A percentile compares a stretch with the other conserved stretches of the same genome.
phyloP scores from a whole-genome alignment of 2,888 invertebrate species.

The Chirona hameri region DNA sequence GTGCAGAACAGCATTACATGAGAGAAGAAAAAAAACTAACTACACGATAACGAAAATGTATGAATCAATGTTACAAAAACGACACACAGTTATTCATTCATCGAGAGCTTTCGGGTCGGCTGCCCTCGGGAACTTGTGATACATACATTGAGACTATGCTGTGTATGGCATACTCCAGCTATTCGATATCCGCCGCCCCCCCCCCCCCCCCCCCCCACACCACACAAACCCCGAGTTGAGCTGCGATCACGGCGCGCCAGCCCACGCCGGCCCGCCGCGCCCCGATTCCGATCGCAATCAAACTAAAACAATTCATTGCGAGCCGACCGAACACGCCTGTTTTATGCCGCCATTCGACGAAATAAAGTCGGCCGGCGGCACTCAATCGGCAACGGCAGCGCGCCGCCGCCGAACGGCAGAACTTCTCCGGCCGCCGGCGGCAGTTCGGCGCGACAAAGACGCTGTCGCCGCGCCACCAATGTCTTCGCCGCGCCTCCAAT shows the following conservation, averaged over 20 bases:
- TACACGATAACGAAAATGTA: too few species aligned
- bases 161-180: too few species aligned
- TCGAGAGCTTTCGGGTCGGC: too few species aligned
- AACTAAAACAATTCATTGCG: background rate
- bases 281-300: background rate
- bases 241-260: background rate
- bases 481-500: too few species aligned
- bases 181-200: background rate
- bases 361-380: background rate
- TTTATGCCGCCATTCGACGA: background rate
- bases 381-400: too few species aligned
- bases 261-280: background rate
- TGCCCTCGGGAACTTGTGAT: too few species aligned
- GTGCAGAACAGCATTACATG: too few species aligned
- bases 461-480: too few species aligned
- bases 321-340: background rate
- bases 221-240: background rate
- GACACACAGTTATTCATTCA: too few species aligned
- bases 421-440: background rate
- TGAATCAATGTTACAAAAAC: too few species aligned
- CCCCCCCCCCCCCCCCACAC: background rate
- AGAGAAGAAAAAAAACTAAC: too few species aligned
- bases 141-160: too few species aligned
- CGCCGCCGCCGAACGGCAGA: background rate
- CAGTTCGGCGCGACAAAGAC: background rate